Conservation (phyloP, 2,888 invertebrate genomes). For the Morpho achilles region DNA sequence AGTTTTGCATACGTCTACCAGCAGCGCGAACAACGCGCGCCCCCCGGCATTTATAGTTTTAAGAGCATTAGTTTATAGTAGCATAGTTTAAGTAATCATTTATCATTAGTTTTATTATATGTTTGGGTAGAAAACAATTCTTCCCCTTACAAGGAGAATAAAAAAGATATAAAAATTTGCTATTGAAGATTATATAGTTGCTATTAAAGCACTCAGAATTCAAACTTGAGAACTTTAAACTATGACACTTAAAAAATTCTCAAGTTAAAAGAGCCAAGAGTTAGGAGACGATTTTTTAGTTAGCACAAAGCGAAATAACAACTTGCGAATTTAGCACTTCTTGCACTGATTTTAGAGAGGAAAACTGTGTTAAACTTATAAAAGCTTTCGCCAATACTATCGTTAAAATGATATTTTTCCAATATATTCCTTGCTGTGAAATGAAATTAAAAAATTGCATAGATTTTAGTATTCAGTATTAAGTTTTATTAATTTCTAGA, state of each 20-base stretch:
- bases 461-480: background rate
- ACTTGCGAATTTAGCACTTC: conserved; percentile 6
- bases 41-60: too few species aligned
- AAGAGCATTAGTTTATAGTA: too few species aligned
- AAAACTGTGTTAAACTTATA: background rate
- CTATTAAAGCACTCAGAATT: too few species aligned
- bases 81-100: too few species aligned
- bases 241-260: conserved; percentile 20
- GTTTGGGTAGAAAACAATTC: too few species aligned
- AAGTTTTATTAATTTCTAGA: background rate
- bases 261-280: conserved; percentile 14
- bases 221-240: conserved; percentile 13
- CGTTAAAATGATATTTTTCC: conserved; percentile 2
- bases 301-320: background rate
- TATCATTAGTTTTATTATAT: too few species aligned
- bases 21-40: too few species aligned
- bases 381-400: background rate
- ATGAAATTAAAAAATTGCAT: too few species aligned
- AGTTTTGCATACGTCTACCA: too few species aligned
- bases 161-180: too few species aligned
- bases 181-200: too few species aligned
- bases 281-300: conserved; percentile 13
- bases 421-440: conserved; percentile 5
- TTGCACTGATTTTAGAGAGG: conserved; percentile 2
- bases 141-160: too few species aligned